phyloP scores from a whole-genome alignment of 2,797 vertebrate genomes.

The Hydrocynus forskahlii region DNA sequence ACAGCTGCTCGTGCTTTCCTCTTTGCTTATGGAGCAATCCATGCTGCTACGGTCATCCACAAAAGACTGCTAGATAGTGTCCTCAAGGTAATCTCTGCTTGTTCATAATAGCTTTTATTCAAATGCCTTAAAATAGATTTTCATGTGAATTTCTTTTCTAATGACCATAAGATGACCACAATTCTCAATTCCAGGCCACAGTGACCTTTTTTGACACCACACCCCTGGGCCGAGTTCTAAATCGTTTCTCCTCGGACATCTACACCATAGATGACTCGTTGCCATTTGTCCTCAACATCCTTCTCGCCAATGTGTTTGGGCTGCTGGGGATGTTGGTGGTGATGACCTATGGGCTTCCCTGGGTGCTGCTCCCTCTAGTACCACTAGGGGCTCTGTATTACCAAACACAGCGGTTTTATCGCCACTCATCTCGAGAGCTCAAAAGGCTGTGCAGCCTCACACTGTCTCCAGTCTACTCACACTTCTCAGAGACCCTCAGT shows the following conservation, averaged over 20 bases:
- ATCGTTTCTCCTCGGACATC: constrained; percentile 94
- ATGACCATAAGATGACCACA: neutral
- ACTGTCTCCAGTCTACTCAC: constrained; percentile 92
- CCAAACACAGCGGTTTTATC: constrained; percentile 85
- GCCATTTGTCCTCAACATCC: constrained; percentile 93
- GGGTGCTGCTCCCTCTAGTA: constrained; percentile 84
- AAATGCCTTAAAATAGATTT: neutral
- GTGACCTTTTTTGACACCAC: constrained; percentile 91
- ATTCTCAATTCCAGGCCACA: constrained; percentile 77
- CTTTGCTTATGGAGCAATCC: constrained; percentile 87
- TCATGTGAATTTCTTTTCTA: neutral
- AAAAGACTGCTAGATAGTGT: constrained; percentile 79
- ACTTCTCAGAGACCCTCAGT: constrained; percentile 92
- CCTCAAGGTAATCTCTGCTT: constrained; percentile 79
- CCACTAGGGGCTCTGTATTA: constrained; percentile 85
- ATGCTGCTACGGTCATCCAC: constrained; percentile 85
- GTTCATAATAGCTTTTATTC: neutral
- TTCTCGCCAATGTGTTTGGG: constrained; percentile 83
- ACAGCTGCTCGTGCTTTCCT: constrained; percentile 87
- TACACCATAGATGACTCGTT: constrained; percentile 89
- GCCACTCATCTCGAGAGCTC: constrained; percentile 89
- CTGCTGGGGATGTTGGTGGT: constrained; percentile 89
- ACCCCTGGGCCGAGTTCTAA: constrained; percentile 88
- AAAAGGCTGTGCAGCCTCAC: constrained; percentile 91
- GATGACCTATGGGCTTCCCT: constrained; percentile 88